Percentiles rank a stretch among this genome's conserved stretches.
phyloP scores from a whole-genome alignment of 2,113 vertebrate species.

The Neotoma lepida region DNA sequence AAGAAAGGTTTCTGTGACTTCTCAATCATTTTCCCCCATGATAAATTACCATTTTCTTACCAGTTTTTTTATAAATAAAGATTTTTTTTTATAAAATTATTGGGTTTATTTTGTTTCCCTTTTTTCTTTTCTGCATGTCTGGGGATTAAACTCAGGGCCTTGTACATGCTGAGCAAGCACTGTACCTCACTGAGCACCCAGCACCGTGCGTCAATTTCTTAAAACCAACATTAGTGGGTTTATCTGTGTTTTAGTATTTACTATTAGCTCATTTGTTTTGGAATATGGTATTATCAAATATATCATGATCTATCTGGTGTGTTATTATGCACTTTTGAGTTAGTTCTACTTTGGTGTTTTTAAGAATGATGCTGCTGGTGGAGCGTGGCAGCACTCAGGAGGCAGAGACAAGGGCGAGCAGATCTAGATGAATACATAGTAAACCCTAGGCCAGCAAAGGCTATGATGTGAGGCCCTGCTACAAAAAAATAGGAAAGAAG shows the following conservation, averaged over 20 bases:
- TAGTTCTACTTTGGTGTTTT: not conserved
- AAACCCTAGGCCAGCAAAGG: not conserved
- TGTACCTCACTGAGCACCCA: not conserved
- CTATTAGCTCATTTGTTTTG: not conserved
- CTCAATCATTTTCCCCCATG: not conserved
- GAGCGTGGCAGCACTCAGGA: not conserved
- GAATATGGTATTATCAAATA: not conserved
- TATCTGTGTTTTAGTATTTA: not conserved
- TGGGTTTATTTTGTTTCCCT: not conserved
- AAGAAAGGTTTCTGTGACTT: not conserved
- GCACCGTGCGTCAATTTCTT: not conserved
- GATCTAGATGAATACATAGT: not conserved
- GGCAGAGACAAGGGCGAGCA: not conserved
- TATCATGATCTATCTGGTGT: not conserved
- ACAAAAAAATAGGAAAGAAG: not conserved
- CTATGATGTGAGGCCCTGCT: not conserved
- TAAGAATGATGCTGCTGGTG: not conserved
- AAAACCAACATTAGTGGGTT: conserved; percentile 20
- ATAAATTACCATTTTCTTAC: not conserved
- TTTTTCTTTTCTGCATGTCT: not conserved
- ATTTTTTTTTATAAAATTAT: not conserved
- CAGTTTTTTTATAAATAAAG: conserved; percentile 8
- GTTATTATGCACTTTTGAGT: not conserved
- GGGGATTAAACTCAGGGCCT: not conserved
- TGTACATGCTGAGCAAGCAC: not conserved